Percentiles rank a stretch among this genome's conserved stretches.
These are phyloP conservation scores for Drosophila aldrichi DNA, from an alignment of 2,888 invertebrate species.

Conservation along the genomic window DNA sequence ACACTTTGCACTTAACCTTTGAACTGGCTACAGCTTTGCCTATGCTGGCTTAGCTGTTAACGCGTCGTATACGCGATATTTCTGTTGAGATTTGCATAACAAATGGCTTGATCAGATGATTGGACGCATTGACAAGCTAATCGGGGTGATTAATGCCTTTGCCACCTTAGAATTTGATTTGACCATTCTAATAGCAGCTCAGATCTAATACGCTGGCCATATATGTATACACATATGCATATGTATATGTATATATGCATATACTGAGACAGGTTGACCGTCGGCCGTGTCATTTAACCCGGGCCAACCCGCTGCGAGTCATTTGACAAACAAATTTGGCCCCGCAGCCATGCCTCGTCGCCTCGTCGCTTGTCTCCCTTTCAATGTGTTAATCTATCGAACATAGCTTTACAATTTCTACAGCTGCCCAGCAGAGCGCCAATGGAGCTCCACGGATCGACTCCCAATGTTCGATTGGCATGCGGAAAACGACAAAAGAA, in stretches of 20 bases:
- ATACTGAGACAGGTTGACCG: conserved; percentile 63
- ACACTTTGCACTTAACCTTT: conserved; percentile 16
- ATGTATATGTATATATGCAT: conserved; percentile 3
- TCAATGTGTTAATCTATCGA: conserved; percentile 65
- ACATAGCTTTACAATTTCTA: conserved; percentile 62
- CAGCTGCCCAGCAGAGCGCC: conserved; percentile 1
- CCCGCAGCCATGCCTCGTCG: conserved; percentile 31
- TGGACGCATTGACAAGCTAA: conserved; percentile 47
- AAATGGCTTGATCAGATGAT: conserved; percentile 16
- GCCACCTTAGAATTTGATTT: conserved; percentile 27
- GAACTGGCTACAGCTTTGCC: conserved; percentile 5
- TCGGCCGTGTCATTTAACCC: conserved; percentile 72
- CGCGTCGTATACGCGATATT: conserved; percentile 42
- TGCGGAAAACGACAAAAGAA: conserved; percentile 60
- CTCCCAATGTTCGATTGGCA: conserved; percentile 46
- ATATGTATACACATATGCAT: neutral
- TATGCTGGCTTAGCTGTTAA: conserved; percentile 20
- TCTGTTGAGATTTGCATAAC: conserved; percentile 52
- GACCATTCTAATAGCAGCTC: conserved; percentile 19
- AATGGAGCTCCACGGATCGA: neutral
- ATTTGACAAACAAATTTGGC: conserved; percentile 34
- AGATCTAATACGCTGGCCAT: conserved; percentile 6
- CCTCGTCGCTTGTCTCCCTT: conserved; percentile 19
- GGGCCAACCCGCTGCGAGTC: conserved; percentile 36
- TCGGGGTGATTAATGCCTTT: conserved; percentile 56